Conservation (phyloP, 2,113 vertebrate genomes). For the Oryzias curvinotus region DNA sequence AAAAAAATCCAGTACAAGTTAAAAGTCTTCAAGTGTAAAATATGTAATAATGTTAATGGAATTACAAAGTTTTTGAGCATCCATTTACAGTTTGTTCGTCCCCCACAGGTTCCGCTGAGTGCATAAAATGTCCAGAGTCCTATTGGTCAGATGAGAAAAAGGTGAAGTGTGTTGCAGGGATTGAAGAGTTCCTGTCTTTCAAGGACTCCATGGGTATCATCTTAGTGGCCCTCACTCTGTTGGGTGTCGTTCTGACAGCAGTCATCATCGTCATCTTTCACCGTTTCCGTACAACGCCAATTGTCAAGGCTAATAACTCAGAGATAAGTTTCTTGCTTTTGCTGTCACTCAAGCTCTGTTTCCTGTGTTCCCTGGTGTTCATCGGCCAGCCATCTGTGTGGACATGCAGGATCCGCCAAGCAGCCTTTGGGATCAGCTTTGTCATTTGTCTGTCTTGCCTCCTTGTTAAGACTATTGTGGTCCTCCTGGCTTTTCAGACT, state of each 20-base stretch:
- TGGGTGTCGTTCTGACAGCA: constrained; percentile 65
- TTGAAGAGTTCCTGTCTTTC: constrained; percentile 76
- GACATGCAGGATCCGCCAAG: constrained; percentile 71
- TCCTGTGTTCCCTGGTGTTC: constrained; percentile 75
- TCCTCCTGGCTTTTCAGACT: constrained; percentile 70
- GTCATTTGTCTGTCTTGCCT: constrained; percentile 80
- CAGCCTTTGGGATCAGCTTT: constrained; percentile 76
- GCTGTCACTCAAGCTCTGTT: constrained; percentile 74
- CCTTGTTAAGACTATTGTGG: constrained; percentile 77
- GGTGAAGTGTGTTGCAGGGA: constrained; percentile 63
- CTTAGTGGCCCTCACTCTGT: constrained; percentile 60
- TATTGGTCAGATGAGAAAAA: constrained; percentile 73
- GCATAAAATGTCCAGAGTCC: constrained; percentile 69
- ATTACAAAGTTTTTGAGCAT: background rate
- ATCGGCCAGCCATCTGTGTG: constrained; percentile 70
- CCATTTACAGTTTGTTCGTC: constrained; percentile 14
- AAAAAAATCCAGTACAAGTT: no score
- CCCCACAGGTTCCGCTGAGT: constrained; percentile 70
- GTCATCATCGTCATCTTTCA: constrained; percentile 64
- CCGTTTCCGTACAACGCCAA: constrained; percentile 65
- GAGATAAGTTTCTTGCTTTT: constrained; percentile 79
- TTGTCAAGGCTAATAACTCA: constrained; percentile 79
- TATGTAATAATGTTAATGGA: no score
- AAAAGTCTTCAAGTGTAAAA: no score
- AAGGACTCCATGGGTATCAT: constrained; percentile 74